Percentiles rank a stretch among this genome's conserved stretches.
phyloP scores from a whole-genome alignment of 1,140 invertebrate genomes.

The Drosophila eugracilis region DNA sequence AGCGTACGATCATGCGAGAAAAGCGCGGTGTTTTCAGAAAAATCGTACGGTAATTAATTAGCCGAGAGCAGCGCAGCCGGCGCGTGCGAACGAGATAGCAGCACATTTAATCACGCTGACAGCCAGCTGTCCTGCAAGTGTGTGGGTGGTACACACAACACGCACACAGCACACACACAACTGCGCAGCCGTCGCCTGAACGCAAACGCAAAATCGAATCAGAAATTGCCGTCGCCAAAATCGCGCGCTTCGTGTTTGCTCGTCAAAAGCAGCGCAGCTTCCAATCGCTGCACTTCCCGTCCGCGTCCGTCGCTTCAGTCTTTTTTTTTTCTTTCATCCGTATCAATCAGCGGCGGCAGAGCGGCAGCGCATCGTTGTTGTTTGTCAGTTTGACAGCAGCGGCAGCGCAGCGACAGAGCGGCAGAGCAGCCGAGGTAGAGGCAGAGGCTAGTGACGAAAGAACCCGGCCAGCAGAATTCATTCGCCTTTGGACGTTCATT shows the following conservation, averaged over 20 bases:
- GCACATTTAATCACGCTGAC: slow-evolving; percentile 76
- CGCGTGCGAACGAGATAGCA: slow-evolving; percentile 60
- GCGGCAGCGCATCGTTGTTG: slow-evolving; percentile 39
- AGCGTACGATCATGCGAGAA: slow-evolving; percentile 75
- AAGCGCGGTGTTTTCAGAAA: slow-evolving; percentile 61
- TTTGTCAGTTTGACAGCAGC: slow-evolving; percentile 43
- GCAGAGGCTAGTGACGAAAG: slow-evolving; percentile 74
- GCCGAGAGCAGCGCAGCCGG: slow-evolving; percentile 46
- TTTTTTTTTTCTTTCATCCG: slow-evolving; percentile 72
- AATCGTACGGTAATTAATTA: slow-evolving; percentile 71
- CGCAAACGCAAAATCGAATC: slow-evolving; percentile 77
- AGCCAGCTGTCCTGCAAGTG: slow-evolving; percentile 33
- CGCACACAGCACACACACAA: slow-evolving; percentile 23
- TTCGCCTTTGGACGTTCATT: slow-evolving; percentile 74
- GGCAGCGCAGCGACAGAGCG: slow-evolving; percentile 42
- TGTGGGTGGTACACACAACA: slow-evolving; percentile 14
- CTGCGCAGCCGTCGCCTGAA: slow-evolving; percentile 75
- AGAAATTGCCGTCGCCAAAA: slow-evolving; percentile 81
- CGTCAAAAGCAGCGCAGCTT: slow-evolving; percentile 65
- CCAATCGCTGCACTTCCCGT: slow-evolving; percentile 72
- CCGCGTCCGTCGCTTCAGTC: slow-evolving; percentile 2
- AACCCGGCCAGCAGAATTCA: slow-evolving; percentile 73
- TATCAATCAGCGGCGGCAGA: slow-evolving; percentile 68
- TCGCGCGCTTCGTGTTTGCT: slow-evolving; percentile 74
- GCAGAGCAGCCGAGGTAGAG: slow-evolving; percentile 4